Conservation (phyloP, 2,113 vertebrate genomes). For the Apaloderma vittatum region DNA sequence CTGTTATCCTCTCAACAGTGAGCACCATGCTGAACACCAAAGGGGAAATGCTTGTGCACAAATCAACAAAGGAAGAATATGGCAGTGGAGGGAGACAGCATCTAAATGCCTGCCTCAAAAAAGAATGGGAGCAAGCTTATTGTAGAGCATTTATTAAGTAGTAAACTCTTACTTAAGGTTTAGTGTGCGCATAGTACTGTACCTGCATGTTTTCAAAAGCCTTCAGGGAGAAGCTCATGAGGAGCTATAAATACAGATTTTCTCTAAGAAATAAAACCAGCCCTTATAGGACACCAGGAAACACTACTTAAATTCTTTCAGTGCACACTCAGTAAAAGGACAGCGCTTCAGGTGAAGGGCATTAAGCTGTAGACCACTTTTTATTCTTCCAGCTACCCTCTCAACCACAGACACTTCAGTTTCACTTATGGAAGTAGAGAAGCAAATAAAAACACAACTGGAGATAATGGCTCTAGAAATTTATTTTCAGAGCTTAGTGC, state of each 20-base stretch:
- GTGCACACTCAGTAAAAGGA: rapidly evolving
- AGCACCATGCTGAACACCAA: background rate
- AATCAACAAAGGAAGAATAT: background rate
- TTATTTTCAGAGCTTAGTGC: slow-evolving; percentile 73
- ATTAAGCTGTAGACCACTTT: background rate
- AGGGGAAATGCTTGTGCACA: background rate
- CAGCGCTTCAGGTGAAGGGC: background rate
- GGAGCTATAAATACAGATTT: background rate
- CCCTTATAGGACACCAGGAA: background rate
- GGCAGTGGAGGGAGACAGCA: background rate
- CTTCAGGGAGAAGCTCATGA: background rate
- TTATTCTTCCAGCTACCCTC: background rate
- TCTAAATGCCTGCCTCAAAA: background rate
- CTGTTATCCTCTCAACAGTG: background rate
- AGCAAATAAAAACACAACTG: background rate
- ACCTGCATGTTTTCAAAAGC: background rate
- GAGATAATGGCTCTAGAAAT: slow-evolving; percentile 33
- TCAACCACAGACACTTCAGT: background rate
- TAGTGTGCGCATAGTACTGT: rapidly evolving
- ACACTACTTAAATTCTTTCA: background rate
- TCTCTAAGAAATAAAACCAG: background rate
- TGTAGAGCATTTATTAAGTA: background rate
- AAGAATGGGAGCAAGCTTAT: rapidly evolving
- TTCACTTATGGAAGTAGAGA: background rate
- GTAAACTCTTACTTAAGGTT: background rate